These are phyloP conservation scores for Takifugu bimaculatus DNA, from an alignment of 2,113 vertebrate species.

Conservation along the genomic window DNA sequence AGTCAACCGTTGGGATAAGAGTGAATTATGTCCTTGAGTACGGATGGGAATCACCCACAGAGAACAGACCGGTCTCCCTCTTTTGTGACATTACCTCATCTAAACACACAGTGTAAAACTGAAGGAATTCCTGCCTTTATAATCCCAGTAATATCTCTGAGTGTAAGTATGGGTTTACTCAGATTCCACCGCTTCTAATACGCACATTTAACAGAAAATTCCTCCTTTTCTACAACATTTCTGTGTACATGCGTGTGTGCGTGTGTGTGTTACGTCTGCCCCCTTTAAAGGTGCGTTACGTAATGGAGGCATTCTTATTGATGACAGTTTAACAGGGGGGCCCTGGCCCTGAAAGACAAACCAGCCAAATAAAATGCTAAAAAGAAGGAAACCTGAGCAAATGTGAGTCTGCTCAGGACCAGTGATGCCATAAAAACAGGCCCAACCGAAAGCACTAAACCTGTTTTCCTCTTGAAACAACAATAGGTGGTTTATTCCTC, in stretches of 20 bases:
- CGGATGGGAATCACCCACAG: neutral
- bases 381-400: constrained; percentile 1
- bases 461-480: constrained; percentile 9
- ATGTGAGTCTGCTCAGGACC: neutral
- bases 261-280: constrained; percentile 3
- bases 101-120: constrained; percentile 36
- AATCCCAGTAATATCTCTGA: constrained; percentile 30
- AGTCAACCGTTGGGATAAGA: no score
- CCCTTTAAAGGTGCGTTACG: constrained; percentile 31
- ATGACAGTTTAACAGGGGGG: constrained; percentile 38
- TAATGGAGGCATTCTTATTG: constrained; percentile 32
- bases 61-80: neutral
- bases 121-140: constrained; percentile 15
- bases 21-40: no score
- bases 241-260: constrained; percentile 5
- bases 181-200: constrained; percentile 32
- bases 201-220: constrained; percentile 43
- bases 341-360: neutral
- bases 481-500: constrained; percentile 8
- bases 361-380: neutral
- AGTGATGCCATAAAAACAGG: no score
- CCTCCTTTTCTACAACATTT: constrained; percentile 20
- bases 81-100: constrained; percentile 23
- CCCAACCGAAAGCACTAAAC: no score
- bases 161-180: constrained; percentile 35